Evolutionary conservation across 64 coral and sea anemone genomes (phyloP).

Genomic region (Porites australiensis): DNA sequence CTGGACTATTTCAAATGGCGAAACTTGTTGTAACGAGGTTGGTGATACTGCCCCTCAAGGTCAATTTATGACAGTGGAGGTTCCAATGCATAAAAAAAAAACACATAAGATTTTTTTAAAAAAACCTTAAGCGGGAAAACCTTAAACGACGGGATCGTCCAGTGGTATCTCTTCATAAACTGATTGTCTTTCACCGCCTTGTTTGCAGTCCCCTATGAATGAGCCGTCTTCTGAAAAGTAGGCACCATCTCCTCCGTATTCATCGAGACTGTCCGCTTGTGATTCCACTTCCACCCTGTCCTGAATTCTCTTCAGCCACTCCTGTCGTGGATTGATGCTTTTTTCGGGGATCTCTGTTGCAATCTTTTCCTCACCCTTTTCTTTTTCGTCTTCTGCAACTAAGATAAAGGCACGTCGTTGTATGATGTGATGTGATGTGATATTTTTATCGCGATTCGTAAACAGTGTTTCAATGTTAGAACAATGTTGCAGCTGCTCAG

Average conservation of each 20-base stretch:
- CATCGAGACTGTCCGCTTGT: slow-evolving; percentile 63
- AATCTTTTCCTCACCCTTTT: neutral
- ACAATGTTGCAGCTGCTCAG: no score
- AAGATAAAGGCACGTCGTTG: neutral
- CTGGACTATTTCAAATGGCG: no score
- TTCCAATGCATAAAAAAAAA: no score
- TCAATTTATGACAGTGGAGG: no score
- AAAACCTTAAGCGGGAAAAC: neutral
- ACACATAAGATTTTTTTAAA: neutral
- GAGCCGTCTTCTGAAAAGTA: slow-evolving; percentile 73
- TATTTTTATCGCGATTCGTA: no score
- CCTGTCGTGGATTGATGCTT: slow-evolving; percentile 31
- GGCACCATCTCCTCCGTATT: slow-evolving; percentile 41
- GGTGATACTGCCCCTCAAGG: no score
- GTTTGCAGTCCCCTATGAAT: slow-evolving; percentile 57
- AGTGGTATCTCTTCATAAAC: slow-evolving; percentile 12
- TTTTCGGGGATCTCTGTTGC: neutral
- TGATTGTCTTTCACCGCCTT: slow-evolving; percentile 7
- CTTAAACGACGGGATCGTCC: slow-evolving; percentile 1
- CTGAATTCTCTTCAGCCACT: slow-evolving; percentile 21
- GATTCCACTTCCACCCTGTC: neutral
- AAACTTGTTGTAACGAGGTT: no score
- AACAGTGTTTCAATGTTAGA: no score
- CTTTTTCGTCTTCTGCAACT: slow-evolving; percentile 29
- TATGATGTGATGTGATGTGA: no score